These are phyloP conservation scores for Ennomos fuscantarius DNA, from an alignment of 2,888 invertebrate genomes.

Conservation along the genomic window DNA sequence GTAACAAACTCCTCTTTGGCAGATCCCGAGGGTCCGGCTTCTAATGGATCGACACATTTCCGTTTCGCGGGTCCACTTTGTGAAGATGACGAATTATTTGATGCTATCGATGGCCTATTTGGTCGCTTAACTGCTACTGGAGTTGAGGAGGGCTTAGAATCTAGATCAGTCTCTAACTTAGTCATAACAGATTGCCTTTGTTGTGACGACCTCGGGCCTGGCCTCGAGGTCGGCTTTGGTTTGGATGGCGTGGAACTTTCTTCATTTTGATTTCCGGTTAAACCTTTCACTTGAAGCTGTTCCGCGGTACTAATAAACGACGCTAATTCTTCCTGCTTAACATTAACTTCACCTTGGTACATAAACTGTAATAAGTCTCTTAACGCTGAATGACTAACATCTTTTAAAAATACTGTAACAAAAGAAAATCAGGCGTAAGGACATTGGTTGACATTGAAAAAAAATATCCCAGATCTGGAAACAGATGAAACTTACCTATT, in stretches of 20 bases:
- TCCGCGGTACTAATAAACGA: constrained; percentile 90
- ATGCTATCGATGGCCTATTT: constrained; percentile 87
- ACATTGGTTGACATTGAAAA: too few relatives aligned
- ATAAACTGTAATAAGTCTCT: constrained; percentile 89
- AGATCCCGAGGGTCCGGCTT: constrained; percentile 85
- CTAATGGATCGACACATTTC: constrained; percentile 86
- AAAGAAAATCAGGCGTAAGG: too few relatives aligned
- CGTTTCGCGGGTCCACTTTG: constrained; percentile 85
- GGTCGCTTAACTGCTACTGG: constrained; percentile 87
- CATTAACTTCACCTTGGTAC: constrained; percentile 90
- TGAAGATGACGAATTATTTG: constrained; percentile 85
- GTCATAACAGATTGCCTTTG: constrained; percentile 87
- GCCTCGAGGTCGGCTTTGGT: constrained; percentile 85
- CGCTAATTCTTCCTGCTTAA: constrained; percentile 89
- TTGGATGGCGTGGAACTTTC: constrained; percentile 84
- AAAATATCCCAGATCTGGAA: not conserved
- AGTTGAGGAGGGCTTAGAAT: constrained; percentile 87
- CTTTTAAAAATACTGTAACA: constrained; percentile 88
- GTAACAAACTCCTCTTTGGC: constrained; percentile 83
- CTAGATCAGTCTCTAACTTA: constrained; percentile 86
- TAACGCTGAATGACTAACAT: constrained; percentile 88
- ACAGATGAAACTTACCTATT: constrained; percentile 79
- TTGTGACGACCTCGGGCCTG: constrained; percentile 88
- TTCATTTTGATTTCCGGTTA: constrained; percentile 87
- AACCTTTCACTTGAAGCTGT: constrained; percentile 89